phyloP scores from a whole-genome alignment of 2,797 vertebrate genomes.

The Diplodus sargus region DNA sequence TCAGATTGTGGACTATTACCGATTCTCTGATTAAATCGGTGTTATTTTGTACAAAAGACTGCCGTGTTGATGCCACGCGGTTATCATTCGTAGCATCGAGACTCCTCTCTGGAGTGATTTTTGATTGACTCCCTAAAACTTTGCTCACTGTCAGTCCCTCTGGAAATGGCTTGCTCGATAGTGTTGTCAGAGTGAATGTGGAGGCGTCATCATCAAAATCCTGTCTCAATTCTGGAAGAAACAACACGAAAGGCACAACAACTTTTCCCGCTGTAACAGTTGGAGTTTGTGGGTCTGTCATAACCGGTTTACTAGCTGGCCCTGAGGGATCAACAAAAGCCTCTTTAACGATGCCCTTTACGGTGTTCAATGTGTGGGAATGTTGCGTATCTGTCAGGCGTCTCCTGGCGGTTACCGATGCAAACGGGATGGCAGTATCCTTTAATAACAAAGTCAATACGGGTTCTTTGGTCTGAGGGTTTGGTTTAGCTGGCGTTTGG shows the following conservation, averaged over 20 bases:
- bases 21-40: constrained; percentile 26
- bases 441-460: constrained; percentile 40
- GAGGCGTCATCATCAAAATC: constrained; percentile 8
- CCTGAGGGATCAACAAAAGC: constrained; percentile 29
- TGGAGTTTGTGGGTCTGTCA: constrained; percentile 21
- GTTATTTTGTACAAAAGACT: constrained; percentile 8
- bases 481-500: constrained; percentile 28
- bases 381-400: constrained; percentile 19
- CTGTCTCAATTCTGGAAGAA: constrained; percentile 24
- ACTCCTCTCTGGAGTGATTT: constrained; percentile 1
- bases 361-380: constrained; percentile 23
- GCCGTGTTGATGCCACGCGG: not conserved
- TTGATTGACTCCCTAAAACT: constrained; percentile 37
- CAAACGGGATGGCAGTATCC: constrained; percentile 32
- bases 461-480: constrained; percentile 25
- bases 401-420: constrained; percentile 34
- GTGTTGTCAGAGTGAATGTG: not conserved
- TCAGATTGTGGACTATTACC: constrained; percentile 17
- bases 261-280: not conserved
- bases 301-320: constrained; percentile 3
- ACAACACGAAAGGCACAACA: constrained; percentile 5
- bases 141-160: constrained; percentile 21
- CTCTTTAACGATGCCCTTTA: constrained; percentile 44
- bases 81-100: constrained; percentile 14
- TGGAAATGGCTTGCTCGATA: constrained; percentile 9